These are phyloP conservation scores for Calliphora vicina DNA, from an alignment of 1,140 invertebrate species.

Conservation along the genomic window DNA sequence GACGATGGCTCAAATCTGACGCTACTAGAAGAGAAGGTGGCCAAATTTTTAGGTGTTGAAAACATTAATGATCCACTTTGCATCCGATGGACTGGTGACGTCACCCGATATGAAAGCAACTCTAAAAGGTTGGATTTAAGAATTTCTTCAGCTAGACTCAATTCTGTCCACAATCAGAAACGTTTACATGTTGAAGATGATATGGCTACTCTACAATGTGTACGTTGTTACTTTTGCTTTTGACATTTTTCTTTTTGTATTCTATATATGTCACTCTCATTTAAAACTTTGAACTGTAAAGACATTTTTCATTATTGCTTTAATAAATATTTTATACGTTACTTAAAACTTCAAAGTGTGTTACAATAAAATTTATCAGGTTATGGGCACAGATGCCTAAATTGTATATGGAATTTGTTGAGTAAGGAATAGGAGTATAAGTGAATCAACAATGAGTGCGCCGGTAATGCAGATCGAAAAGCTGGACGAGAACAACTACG, in stretches of 20 bases:
- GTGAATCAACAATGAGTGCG: background rate
- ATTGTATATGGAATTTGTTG: no score
- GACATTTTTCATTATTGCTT: no score
- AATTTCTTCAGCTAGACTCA: background rate
- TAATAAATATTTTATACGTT: no score
- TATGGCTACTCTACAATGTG: background rate
- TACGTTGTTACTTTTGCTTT: background rate
- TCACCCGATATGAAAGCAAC: background rate
- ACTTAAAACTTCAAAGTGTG: no score
- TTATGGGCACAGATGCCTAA: no score
- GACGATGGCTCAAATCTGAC: slow-evolving; percentile 12
- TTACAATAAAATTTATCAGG: no score
- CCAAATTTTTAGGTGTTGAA: background rate
- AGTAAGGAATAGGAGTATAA: no score
- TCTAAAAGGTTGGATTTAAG: background rate
- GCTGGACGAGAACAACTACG: slow-evolving; percentile 32
- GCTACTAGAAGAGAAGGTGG: background rate
- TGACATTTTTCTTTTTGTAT: no score
- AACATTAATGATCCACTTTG: background rate
- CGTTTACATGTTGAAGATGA: slow-evolving; percentile 1
- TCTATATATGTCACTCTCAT: no score
- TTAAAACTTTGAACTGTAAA: no score
- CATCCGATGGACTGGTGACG: slow-evolving; percentile 18
- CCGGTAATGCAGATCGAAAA: slow-evolving; percentile 30
- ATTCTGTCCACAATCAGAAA: background rate